Evolutionary conservation across 2,888 invertebrate genomes (phyloP).

Genomic region (Leptothorax acervorum): DNA sequence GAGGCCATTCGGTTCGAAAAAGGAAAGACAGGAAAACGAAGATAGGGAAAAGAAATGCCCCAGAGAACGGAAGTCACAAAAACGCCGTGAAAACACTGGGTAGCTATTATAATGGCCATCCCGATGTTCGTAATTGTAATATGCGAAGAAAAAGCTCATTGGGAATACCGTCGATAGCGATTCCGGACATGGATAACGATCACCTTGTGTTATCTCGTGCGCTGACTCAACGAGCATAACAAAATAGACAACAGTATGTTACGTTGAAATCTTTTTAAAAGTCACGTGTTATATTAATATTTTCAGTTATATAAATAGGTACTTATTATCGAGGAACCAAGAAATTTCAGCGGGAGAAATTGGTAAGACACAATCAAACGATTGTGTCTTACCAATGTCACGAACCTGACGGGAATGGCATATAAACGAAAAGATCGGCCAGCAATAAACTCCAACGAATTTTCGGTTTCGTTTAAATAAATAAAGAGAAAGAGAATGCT

Average conservation of each 20-base stretch:
- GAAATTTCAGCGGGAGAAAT: background rate
- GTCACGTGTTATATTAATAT: background rate
- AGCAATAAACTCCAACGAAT: background rate
- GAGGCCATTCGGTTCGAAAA: constrained; percentile 21
- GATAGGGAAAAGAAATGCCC: constrained; percentile 20
- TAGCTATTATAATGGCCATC: constrained; percentile 49
- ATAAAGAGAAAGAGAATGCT: background rate
- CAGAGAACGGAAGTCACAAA: constrained; percentile 41
- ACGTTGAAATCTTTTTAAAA: background rate
- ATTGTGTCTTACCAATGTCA: background rate
- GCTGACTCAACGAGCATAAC: constrained; percentile 8
- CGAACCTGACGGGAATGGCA: background rate
- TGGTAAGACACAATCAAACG: background rate
- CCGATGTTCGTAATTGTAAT: constrained; percentile 38
- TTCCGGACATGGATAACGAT: constrained; percentile 27
- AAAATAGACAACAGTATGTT: background rate
- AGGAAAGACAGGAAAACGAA: too few relatives aligned
- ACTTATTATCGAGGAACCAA: background rate
- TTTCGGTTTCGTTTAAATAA: background rate
- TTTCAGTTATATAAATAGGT: background rate
- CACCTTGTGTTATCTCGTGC: background rate
- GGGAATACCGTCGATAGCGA: constrained; percentile 9
- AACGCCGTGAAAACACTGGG: constrained; percentile 35
- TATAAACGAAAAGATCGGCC: background rate
- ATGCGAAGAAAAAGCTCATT: constrained; percentile 21